A percentile compares a stretch with the other conserved stretches of the same genome.
These are phyloP conservation scores for Meda fulgida DNA, from an alignment of 2,797 vertebrate species.

Conservation along the genomic window DNA sequence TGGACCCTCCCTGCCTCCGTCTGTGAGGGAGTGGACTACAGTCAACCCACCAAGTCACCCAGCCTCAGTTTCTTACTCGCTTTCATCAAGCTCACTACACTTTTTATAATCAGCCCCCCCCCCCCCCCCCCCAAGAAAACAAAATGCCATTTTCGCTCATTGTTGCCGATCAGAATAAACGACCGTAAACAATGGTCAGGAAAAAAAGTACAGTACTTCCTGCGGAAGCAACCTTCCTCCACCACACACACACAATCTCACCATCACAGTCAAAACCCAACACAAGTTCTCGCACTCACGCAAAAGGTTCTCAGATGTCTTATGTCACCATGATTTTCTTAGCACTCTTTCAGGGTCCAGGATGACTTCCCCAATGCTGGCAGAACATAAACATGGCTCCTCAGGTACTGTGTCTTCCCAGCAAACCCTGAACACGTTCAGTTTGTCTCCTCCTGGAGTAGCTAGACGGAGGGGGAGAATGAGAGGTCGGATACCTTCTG, in stretches of 20 bases:
- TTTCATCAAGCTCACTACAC: conserved; percentile 53
- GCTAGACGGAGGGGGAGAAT: neutral
- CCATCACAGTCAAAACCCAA: conserved; percentile 37
- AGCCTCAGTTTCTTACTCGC: neutral
- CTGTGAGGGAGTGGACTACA: conserved; percentile 1
- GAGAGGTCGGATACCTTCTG: conserved; percentile 39
- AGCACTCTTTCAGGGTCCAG: conserved; percentile 68
- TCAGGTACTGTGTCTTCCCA: conserved; percentile 57
- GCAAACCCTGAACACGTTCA: conserved; percentile 6
- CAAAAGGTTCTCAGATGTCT: conserved; percentile 56
- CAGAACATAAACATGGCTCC: conserved; percentile 72
- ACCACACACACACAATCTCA: neutral
- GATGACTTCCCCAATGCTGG: conserved; percentile 71
- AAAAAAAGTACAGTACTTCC: conserved; percentile 69
- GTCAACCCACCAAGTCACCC: conserved; percentile 9
- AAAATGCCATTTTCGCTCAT: conserved; percentile 75
- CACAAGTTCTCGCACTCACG: conserved; percentile 66
- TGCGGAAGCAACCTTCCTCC: conserved; percentile 66
- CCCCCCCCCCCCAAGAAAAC: conserved; percentile 73
- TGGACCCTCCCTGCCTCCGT: conserved; percentile 45
- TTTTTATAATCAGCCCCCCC: conserved; percentile 63
- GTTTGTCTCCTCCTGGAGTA: neutral
- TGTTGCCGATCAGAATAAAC: conserved; percentile 78
- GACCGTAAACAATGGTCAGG: conserved; percentile 72
- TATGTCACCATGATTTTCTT: conserved; percentile 67